Conservation (phyloP, 2,888 invertebrate genomes). For the Orchesella flavescens region DNA sequence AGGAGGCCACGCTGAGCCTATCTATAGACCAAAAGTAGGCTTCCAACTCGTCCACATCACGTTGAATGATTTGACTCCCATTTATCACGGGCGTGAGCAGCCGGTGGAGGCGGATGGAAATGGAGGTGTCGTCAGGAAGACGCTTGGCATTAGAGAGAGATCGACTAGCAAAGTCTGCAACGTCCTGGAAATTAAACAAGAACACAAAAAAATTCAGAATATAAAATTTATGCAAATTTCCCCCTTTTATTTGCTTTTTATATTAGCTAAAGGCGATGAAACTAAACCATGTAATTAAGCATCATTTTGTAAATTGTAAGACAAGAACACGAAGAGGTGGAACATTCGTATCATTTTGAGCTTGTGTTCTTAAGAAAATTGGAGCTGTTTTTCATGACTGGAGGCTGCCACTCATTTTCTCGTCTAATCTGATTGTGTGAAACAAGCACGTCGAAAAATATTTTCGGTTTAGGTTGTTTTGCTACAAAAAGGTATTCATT, state of each 20-base stretch:
- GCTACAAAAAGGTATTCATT: no score
- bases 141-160: conserved; percentile 75
- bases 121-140: conserved; percentile 80
- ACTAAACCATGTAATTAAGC: no score
- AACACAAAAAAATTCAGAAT: not conserved
- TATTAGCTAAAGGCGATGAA: not conserved
- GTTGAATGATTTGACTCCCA: conserved; percentile 86
- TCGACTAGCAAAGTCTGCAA: conserved; percentile 91
- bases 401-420: no score
- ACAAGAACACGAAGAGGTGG: no score
- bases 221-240: not conserved
- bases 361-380: no score
- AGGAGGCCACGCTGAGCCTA: conserved; percentile 75
- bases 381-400: no score
- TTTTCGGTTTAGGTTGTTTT: conserved; percentile 73
- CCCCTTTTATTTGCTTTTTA: not conserved
- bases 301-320: no score
- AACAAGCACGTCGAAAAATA: not conserved
- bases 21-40: conserved; percentile 86
- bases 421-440: no score
- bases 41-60: conserved; percentile 84
- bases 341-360: no score
- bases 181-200: conserved; percentile 81
- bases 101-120: conserved; percentile 84
- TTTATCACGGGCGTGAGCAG: conserved; percentile 86